A percentile compares a stretch with the other conserved stretches of the same genome.
phyloP scores from a whole-genome alignment of 2,888 invertebrate genomes.

The Leptinotarsa peninsularis region DNA sequence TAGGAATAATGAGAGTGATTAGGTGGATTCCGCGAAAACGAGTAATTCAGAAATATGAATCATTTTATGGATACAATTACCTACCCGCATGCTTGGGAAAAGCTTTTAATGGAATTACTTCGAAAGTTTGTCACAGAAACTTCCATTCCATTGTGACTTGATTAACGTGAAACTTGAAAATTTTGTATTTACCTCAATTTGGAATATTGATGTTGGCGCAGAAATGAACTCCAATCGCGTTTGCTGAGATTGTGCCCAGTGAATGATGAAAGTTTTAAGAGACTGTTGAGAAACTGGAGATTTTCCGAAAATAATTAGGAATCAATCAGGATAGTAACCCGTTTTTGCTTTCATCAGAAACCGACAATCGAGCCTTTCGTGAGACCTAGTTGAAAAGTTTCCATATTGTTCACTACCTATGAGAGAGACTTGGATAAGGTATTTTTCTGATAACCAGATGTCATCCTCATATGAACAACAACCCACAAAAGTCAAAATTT shows the following conservation, averaged over 20 bases:
- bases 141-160: constrained; percentile 15
- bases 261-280: background rate
- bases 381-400: too few species aligned
- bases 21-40: constrained; percentile 4
- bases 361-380: too few species aligned
- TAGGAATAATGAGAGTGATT: constrained; percentile 12
- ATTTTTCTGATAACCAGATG: too few species aligned
- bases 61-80: constrained; percentile 9
- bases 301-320: background rate
- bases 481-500: too few species aligned
- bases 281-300: background rate
- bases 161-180: constrained; percentile 13
- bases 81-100: constrained; percentile 16
- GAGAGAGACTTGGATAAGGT: too few species aligned
- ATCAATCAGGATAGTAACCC: background rate
- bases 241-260: background rate
- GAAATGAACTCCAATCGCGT: constrained; percentile 2
- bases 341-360: too few species aligned
- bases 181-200: constrained; percentile 15
- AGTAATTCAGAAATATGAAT: constrained; percentile 14
- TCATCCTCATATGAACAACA: too few species aligned
- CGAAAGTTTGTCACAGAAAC: constrained; percentile 15
- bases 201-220: constrained; percentile 10
- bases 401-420: too few species aligned
- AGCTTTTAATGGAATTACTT: constrained; percentile 18